Evolutionary conservation across 2,797 vertebrate genomes (phyloP).

Genomic region (Petrocephalus sullivani): DNA sequence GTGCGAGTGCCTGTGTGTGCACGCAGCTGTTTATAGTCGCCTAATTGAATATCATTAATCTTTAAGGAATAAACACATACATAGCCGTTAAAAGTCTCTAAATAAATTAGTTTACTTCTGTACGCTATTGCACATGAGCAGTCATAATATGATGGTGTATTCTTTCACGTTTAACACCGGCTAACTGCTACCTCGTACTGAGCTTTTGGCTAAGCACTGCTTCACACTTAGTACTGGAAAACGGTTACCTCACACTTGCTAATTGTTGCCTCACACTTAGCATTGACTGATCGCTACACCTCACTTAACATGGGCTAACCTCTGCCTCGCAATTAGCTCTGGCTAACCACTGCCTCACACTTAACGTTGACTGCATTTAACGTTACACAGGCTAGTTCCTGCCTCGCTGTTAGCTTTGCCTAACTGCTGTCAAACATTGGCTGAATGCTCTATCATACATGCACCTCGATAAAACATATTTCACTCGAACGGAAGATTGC

Average conservation of each 20-base stretch:
- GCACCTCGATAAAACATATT: constrained; percentile 13
- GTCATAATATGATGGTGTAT: background rate
- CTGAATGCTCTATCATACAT: background rate
- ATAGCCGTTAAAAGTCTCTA: constrained; percentile 28
- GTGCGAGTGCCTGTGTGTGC: constrained; percentile 22
- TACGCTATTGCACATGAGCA: constrained; percentile 34
- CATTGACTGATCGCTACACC: background rate
- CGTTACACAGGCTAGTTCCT: background rate
- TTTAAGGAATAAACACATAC: constrained; percentile 33
- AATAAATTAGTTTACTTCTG: constrained; percentile 36
- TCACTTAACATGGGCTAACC: background rate
- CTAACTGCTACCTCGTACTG: background rate
- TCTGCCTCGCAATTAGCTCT: background rate
- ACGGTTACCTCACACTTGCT: background rate
- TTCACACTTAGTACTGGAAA: background rate
- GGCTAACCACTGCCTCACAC: background rate
- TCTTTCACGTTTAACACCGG: background rate
- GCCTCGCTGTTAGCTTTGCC: background rate
- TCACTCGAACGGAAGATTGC: constrained; percentile 13
- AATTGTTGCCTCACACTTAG: background rate
- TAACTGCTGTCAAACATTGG: background rate
- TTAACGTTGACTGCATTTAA: background rate
- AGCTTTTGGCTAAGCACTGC: background rate
- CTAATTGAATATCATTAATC: constrained; percentile 49
- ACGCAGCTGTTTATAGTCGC: constrained; percentile 32